phyloP scores from a whole-genome alignment of 2,797 vertebrate genomes.

The Heliangelus exortis region DNA sequence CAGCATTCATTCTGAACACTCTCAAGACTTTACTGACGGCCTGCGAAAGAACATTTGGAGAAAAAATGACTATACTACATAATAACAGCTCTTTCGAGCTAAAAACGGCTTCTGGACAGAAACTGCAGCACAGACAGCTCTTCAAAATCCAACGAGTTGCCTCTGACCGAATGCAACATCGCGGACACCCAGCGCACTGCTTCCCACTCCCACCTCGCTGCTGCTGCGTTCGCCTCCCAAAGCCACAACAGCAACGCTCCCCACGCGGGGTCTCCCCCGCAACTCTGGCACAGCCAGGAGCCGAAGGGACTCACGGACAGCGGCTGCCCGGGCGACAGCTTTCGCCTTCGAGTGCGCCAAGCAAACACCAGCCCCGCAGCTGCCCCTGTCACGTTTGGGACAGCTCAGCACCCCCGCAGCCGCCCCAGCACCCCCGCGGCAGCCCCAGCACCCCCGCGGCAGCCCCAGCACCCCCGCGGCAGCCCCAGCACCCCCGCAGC shows the following conservation, averaged over 20 bases:
- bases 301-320: too few relatives aligned
- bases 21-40: not conserved
- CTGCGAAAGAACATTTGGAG: not conserved
- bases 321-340: too few relatives aligned
- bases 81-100: not conserved
- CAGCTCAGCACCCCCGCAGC: not conserved
- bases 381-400: rapidly evolving
- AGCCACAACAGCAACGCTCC: not conserved
- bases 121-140: not conserved
- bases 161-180: not conserved
- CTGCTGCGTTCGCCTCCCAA: not conserved
- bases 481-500: not conserved
- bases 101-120: not conserved
- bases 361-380: too few relatives aligned
- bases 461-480: too few relatives aligned
- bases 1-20: not conserved
- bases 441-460: too few relatives aligned
- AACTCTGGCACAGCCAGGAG: not conserved
- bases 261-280: not conserved
- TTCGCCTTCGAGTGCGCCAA: not conserved
- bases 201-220: not conserved
- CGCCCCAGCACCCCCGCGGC: too few relatives aligned
- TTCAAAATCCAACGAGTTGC: not conserved
- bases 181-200: not conserved
- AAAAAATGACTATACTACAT: not conserved